A percentile compares a stretch with the other conserved stretches of the same genome.
Evolutionary conservation across 1,140 invertebrate species (phyloP).

Genomic region (Atta texana): DNA sequence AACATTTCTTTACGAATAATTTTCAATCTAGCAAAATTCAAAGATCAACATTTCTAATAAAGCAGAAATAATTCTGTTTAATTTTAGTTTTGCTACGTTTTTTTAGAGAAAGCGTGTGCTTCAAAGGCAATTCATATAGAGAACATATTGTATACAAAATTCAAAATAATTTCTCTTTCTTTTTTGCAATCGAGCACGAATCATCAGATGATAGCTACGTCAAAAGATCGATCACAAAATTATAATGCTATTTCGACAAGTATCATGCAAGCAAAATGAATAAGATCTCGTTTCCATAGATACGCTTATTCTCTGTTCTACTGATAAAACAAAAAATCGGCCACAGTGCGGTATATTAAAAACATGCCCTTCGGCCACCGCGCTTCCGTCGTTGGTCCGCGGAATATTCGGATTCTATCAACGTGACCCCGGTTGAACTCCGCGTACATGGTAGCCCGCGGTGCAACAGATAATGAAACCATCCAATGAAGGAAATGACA

Average conservation of each 20-base stretch:
- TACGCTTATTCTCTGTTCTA: conserved; percentile 36
- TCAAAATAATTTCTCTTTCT: background rate
- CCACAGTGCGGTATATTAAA: conserved; percentile 64
- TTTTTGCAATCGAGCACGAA: background rate
- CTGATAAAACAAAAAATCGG: conserved; percentile 17
- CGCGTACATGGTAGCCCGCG: conserved; percentile 31
- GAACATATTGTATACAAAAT: background rate
- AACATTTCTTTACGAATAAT: background rate
- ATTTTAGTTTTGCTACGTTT: background rate
- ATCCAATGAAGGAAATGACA: conserved; percentile 57
- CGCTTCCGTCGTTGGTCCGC: conserved; percentile 18
- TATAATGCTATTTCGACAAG: conserved; percentile 39
- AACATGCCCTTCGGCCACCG: conserved; percentile 59
- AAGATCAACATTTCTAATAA: background rate
- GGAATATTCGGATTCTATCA: conserved; percentile 60
- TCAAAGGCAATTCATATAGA: background rate
- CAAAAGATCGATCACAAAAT: conserved; percentile 7
- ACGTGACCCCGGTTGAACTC: conserved; percentile 34
- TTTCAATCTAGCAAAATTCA: background rate
- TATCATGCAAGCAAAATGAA: conserved; percentile 27
- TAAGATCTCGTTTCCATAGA: conserved; percentile 59
- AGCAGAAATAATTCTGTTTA: background rate
- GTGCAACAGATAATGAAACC: conserved; percentile 61
- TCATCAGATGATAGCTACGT: background rate
- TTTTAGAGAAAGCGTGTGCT: background rate